phyloP scores from a whole-genome alignment of 2,888 invertebrate genomes.

The Operophtera brumata region DNA sequence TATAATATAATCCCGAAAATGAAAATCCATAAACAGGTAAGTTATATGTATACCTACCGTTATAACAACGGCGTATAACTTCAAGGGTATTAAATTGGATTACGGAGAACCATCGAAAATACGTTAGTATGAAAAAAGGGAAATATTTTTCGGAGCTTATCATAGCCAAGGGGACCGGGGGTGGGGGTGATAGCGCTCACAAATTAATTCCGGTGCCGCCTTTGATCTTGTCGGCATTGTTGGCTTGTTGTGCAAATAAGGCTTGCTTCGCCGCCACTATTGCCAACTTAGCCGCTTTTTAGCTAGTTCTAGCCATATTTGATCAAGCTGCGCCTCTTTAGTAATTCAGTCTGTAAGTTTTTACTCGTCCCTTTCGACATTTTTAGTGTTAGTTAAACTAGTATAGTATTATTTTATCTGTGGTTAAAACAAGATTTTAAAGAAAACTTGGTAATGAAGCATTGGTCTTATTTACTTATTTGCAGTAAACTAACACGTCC shows the following conservation, averaged over 20 bases:
- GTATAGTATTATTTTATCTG: no score
- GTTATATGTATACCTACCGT: not conserved
- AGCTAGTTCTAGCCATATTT: slow-evolving; percentile 8
- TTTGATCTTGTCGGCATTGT: slow-evolving; percentile 72
- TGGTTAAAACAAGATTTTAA: no score
- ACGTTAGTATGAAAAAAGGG: slow-evolving; percentile 43
- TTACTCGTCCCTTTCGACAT: no score
- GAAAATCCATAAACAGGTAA: not conserved
- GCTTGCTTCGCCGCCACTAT: slow-evolving; percentile 34
- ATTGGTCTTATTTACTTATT: no score
- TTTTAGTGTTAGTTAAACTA: no score
- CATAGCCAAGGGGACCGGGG: slow-evolving; percentile 43
- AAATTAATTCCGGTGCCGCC: slow-evolving; percentile 70
- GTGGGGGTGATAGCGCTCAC: slow-evolving; percentile 58
- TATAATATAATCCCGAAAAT: not conserved
- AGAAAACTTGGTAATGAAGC: no score
- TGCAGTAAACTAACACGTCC: no score
- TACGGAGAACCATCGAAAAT: slow-evolving; percentile 35
- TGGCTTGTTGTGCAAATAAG: slow-evolving; percentile 68
- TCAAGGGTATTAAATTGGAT: slow-evolving; percentile 33
- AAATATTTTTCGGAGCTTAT: slow-evolving; percentile 55
- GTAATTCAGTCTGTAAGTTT: no score
- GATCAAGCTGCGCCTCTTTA: not conserved
- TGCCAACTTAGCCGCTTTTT: slow-evolving; percentile 10
- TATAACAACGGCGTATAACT: slow-evolving; percentile 19